Base-by-base conservation (phyloP, 2,113 vertebrate genomes). In the Xiphophorus maculatus region DNA sequence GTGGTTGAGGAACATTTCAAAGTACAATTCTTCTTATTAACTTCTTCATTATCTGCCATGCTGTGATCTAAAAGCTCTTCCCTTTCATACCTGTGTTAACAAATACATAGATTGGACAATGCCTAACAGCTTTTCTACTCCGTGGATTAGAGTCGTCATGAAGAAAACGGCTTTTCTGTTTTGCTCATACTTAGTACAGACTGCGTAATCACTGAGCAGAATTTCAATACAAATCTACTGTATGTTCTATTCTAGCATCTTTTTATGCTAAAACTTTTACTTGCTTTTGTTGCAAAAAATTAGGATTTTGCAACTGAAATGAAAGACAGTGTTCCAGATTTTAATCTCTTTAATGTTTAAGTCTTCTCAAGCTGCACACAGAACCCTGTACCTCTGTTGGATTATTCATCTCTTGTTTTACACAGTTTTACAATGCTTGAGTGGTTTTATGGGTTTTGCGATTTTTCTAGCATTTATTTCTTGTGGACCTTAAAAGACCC, bases 21-120 rank as follows among this genome's bases (percentile, higher is more conserved):
- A 96, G 96, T 97, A 97, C 96, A 96, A 97, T 98, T 98, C 95
- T 95, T 96, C 96, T 97, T 96, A 98, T 98, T 97, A 97, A 97
- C 96, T 95, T 97, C 95, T 96, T 97, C 96, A 98, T 97, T 97
- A 97, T 97, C 96, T 94, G 95, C 95, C 95, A 94, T 94, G 93
- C 94, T 96, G 96, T 96, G 96, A 96, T 97, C 93, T 93, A 94
- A 96, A 84, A 77, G 87, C 88, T 83, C 79, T 79, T 73, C 95
- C 91, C 92, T 85, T 86, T 88, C 87, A 58, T 87, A 85, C 90
- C 93, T 92, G 87, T 76, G 64, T 89, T 87, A 90, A 89, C 90
- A 92, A 92, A 93, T 90, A 88, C 86, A 83, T 91, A 83, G 88
- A 88, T 87, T 91, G 74, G 80, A 85, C 80, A 65, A 82, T 35